phyloP scores from a whole-genome alignment of 2,797 vertebrate species.

The Danio jaintianensis region DNA sequence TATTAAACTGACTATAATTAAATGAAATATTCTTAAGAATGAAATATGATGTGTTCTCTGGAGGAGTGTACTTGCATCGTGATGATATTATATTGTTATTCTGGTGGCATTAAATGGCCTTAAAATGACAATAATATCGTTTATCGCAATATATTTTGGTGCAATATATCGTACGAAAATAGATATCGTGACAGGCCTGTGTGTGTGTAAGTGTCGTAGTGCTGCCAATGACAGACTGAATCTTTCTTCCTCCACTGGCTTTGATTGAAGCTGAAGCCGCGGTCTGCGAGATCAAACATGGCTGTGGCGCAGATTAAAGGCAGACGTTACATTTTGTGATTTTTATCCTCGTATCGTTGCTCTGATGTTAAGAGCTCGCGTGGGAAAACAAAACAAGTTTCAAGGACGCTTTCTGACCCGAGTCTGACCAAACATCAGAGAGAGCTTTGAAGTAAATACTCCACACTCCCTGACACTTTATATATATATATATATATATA shows the following conservation, averaged over 20 bases:
- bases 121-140: too few species aligned
- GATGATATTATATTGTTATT: too few species aligned
- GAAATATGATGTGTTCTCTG: too few species aligned
- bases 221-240: neutral
- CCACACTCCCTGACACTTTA: neutral
- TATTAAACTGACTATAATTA: too few species aligned
- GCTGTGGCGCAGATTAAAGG: conserved; percentile 76
- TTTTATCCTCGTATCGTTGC: conserved; percentile 74
- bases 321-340: conserved; percentile 69
- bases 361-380: conserved; percentile 81
- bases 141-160: too few species aligned
- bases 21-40: too few species aligned
- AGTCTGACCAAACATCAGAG: conserved; percentile 36
- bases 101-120: too few species aligned
- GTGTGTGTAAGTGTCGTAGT: neutral
- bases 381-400: conserved; percentile 49
- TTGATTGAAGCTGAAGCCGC: conserved; percentile 74
- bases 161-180: too few species aligned
- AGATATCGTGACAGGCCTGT: too few species aligned
- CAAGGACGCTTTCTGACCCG: conserved; percentile 39
- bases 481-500: neutral
- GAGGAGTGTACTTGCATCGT: too few species aligned
- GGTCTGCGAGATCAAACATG: conserved; percentile 82
- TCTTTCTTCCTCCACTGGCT: conserved; percentile 34
- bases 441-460: conserved; percentile 34